A percentile compares a stretch with the other conserved stretches of the same genome.
Evolutionary conservation across 1,140 invertebrate genomes (phyloP).

Genomic region (Pseudomyrmex dendroicus): DNA sequence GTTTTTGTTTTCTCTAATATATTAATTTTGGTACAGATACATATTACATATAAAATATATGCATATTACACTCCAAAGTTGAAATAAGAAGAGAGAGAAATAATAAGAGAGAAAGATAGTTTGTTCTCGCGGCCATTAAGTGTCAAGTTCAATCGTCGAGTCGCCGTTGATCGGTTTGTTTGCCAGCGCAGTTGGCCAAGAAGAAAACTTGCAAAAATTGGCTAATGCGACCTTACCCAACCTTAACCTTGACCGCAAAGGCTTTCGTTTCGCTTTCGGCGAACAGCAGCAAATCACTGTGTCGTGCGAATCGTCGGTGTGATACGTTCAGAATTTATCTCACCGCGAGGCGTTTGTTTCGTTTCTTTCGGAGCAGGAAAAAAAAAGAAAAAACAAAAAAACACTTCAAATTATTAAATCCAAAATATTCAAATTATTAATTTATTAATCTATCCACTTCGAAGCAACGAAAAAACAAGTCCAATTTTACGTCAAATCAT

Average conservation of each 20-base stretch:
- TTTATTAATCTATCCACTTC: too few relatives aligned
- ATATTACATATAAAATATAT: too few relatives aligned
- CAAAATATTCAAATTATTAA: too few relatives aligned
- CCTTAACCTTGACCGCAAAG: background rate
- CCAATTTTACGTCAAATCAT: too few relatives aligned
- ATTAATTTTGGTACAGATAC: background rate
- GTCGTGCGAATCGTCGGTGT: background rate
- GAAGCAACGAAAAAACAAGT: too few relatives aligned
- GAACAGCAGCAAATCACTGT: slow-evolving; percentile 17
- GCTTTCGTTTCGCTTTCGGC: slow-evolving; percentile 24
- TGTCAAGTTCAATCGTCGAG: slow-evolving; percentile 74
- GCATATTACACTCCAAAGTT: too few relatives aligned
- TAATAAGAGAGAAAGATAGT: background rate
- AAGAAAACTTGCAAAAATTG: slow-evolving; percentile 74
- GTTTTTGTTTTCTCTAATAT: background rate
- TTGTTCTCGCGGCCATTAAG: slow-evolving; percentile 22
- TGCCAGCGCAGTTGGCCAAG: slow-evolving; percentile 76
- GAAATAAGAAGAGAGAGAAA: slow-evolving; percentile 6
- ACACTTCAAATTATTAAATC: too few relatives aligned
- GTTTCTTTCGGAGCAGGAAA: too few relatives aligned
- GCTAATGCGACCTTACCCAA: slow-evolving; percentile 71
- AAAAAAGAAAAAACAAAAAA: too few relatives aligned
- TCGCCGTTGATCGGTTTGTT: slow-evolving; percentile 35
- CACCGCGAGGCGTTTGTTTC: too few relatives aligned
- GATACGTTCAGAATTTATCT: slow-evolving; percentile 53